A percentile compares a stretch with the other conserved stretches of the same genome.
Conservation (phyloP, 1,140 invertebrate species). For the Leucophenga varia region DNA sequence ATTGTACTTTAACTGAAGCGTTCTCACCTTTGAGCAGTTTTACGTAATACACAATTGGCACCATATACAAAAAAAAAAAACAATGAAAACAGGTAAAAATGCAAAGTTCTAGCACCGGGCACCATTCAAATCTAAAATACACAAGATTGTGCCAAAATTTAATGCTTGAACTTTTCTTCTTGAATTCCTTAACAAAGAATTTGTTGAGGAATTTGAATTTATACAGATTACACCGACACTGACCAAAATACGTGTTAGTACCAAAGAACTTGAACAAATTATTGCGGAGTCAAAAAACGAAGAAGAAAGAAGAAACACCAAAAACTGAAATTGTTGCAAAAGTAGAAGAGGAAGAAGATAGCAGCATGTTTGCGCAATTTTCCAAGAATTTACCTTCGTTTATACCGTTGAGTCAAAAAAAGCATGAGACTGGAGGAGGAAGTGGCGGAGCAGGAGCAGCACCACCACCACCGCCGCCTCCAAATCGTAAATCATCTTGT, state of each 20-base stretch:
- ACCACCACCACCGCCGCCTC: constrained; percentile 29
- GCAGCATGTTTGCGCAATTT: constrained; percentile 56
- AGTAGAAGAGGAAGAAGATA: constrained; percentile 9
- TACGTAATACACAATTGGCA: too few species aligned
- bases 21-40: too few species aligned
- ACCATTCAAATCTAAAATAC: constrained; percentile 9
- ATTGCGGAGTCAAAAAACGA: too few species aligned
- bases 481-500: constrained; percentile 68
- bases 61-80: constrained; percentile 6
- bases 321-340: constrained; percentile 14
- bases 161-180: constrained; percentile 19
- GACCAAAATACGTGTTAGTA: constrained; percentile 76
- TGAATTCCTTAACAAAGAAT: constrained; percentile 27
- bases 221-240: constrained; percentile 77
- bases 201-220: constrained; percentile 65
- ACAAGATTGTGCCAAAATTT: constrained; percentile 3
- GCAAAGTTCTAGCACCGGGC: constrained; percentile 8
- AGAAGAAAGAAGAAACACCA: constrained; percentile 40
- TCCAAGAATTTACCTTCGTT: constrained; percentile 60
- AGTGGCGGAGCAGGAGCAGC: too few species aligned
- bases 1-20: too few species aligned
- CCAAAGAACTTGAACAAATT: constrained; percentile 56
- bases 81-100: too few species aligned
- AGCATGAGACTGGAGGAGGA: constrained; percentile 17
- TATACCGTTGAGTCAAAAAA: constrained; percentile 41